Evolutionary conservation across 1,140 invertebrate genomes (phyloP).

Genomic region (silkworm (Bombyx mori)): ASM3026992v2 NC_085129.1:5518501-5519000

Average conservation of each 20-base stretch:
- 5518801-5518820: conserved; percentile 23
- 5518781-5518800: conserved; percentile 15
- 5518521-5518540: too few species aligned
- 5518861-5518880: not conserved
- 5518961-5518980: conserved; percentile 28
- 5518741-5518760: conserved; percentile 38
- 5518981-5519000: not conserved
- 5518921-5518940: conserved; percentile 3
- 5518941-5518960: conserved; percentile 19
- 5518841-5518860: not conserved
- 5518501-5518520: too few species aligned
- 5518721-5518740: conserved; percentile 46
- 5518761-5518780: conserved; percentile 22
- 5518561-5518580: too few species aligned
- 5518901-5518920: not conserved
- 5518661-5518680: conserved; percentile 33
- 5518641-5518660: conserved; percentile 18
- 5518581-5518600: too few species aligned
- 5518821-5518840: not conserved
- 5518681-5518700: conserved; percentile 55
- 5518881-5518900: not conserved
- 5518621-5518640: conserved; percentile 32
- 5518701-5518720: conserved; percentile 40
- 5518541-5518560: too few species aligned
- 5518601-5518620: too few species aligned